Conservation (phyloP, 2,797 vertebrate genomes). For the Simalia tracyae region DNA sequence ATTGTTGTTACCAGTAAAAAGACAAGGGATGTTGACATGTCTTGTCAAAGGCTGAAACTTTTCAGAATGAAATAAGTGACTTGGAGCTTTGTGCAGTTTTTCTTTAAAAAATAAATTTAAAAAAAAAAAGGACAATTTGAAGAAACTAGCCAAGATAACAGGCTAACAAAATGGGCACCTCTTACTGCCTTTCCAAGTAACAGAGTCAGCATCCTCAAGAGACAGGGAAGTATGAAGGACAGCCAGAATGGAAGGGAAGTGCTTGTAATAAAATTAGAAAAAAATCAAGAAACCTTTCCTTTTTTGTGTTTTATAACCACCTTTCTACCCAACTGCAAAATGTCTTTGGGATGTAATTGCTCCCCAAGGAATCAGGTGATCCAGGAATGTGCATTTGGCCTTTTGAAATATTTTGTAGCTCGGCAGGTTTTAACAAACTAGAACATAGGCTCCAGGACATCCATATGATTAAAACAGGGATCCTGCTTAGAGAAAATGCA, state of each 20-base stretch:
- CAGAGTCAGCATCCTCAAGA: neutral
- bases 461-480: slow-evolving; percentile 9
- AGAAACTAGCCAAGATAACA: neutral
- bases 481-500: neutral
- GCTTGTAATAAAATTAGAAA: neutral
- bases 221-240: neutral
- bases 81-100: slow-evolving; percentile 17
- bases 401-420: slow-evolving; percentile 16
- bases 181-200: neutral
- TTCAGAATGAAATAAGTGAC: slow-evolving; percentile 44
- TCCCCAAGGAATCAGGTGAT: neutral
- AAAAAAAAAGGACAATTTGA: neutral
- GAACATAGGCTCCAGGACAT: slow-evolving; percentile 25
- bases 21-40: slow-evolving; percentile 32
- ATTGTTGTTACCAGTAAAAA: slow-evolving; percentile 39
- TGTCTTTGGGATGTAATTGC: slow-evolving; percentile 26
- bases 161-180: neutral
- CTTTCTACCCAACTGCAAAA: neutral
- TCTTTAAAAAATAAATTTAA: slow-evolving; percentile 12
- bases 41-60: slow-evolving; percentile 31
- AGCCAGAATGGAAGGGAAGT: accelerated
- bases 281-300: neutral
- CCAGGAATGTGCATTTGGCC: neutral
- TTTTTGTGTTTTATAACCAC: neutral
- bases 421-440: neutral